Evolutionary conservation across 2,797 vertebrate species (phyloP), one percentile per base, ranked within the genome.

Genomic region (Alca torda): DNA sequence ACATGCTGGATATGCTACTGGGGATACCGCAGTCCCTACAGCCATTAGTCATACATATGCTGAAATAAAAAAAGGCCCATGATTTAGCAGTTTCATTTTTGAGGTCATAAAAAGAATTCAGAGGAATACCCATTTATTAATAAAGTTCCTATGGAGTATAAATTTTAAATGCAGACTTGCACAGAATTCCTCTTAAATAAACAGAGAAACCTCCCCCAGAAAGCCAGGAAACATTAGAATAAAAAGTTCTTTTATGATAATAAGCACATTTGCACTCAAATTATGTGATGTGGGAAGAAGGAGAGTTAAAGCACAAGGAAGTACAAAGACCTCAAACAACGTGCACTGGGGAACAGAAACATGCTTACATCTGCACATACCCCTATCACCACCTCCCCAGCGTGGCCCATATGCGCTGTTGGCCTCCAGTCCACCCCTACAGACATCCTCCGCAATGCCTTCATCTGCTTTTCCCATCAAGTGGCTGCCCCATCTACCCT

Each of bases 51-150:
- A 81, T 10, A 17, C n/a, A 25, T 5, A 53, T 7, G 75, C 59
- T 74, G 72, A 84, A 84, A 94, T 61, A 13, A 65, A 73, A 73
- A 51, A 41, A 61, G 50, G 59, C 9, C 56, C 19, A 1, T 30
- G 89, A 95, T 95, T 95, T 65, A 93, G 67, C 94, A 70, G 83
- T 83, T 95, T 90, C 93, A 93, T 93, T 97, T 84, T 54, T 91
- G 87, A 95, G 91, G 39, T 64, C 91, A 50, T 53, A 83, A 93
- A 94, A 95, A 73, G 64, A 83, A 87, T 39, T 16, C 74, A 35
- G 73, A 93, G 89, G 91, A 95, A 92, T 87, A 85, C 68, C 67
- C 88, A 45, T 41, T 68, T 61, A 79, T 95, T 90, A 68, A 88
- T 80, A 19, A 84, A 54, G 67, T 77, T 92, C 75, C 89, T 73